These are phyloP conservation scores for Montipora capitata DNA, from an alignment of 92 coral and sea anemone genomes.

Conservation along the genomic window DNA sequence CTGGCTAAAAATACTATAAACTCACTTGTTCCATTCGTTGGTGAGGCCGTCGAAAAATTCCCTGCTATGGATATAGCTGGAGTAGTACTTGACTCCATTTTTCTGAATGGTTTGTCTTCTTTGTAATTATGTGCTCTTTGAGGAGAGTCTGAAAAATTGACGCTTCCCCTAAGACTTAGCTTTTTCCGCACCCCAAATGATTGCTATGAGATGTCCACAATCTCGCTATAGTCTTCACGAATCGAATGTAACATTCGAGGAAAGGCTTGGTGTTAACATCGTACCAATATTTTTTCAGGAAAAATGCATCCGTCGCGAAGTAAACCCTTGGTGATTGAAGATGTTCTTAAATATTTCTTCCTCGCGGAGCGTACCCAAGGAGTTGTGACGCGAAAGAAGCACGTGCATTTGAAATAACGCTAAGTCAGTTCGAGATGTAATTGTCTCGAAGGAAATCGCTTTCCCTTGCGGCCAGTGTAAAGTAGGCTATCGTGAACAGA, in stretches of 20 bases:
- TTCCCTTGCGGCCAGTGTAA: background rate
- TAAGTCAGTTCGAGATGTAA: background rate
- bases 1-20: background rate
- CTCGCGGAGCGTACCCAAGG: background rate
- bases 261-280: background rate
- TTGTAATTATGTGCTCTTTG: background rate
- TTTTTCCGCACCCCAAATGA: background rate
- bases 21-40: slow-evolving; percentile 46
- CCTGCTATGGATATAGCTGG: background rate
- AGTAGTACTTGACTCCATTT: background rate
- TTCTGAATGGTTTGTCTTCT: too few species aligned
- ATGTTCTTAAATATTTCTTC: slow-evolving; percentile 12
- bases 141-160: background rate
- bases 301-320: background rate
- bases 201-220: background rate
- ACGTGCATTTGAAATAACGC: background rate
- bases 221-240: background rate
- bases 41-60: slow-evolving; percentile 31
- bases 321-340: slow-evolving; percentile 11
- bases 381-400: slow-evolving; percentile 5
- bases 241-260: background rate
- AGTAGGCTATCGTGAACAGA: background rate
- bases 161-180: background rate
- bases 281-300: background rate
- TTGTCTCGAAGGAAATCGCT: background rate